A percentile compares a stretch with the other conserved stretches of the same genome.
phyloP scores from a whole-genome alignment of 2,113 vertebrate species.

The Takifugu flavidus region DNA sequence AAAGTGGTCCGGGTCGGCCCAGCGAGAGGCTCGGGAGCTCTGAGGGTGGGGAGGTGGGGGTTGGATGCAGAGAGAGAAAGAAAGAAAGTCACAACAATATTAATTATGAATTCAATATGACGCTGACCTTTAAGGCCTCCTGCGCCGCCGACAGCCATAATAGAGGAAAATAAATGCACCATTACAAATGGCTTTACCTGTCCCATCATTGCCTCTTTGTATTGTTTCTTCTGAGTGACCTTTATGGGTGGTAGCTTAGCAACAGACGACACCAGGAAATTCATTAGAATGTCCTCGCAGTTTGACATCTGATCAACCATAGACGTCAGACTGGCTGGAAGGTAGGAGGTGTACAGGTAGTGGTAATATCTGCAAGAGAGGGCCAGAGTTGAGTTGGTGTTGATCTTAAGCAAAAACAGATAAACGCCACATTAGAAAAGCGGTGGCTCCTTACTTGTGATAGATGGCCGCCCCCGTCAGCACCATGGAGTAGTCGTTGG shows the following conservation, averaged over 20 bases:
- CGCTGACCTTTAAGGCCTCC: constrained; percentile 28
- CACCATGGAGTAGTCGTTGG: constrained; percentile 99
- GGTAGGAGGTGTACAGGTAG: constrained; percentile 96
- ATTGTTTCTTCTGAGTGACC: constrained; percentile 99
- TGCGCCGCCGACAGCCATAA: constrained; percentile 1
- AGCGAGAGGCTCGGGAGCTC: constrained; percentile 93
- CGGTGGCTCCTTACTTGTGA: constrained; percentile 83
- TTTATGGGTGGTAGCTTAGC: constrained; percentile 98
- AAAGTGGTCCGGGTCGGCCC: constrained; percentile 98
- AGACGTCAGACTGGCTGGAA: constrained; percentile 90
- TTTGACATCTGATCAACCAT: constrained; percentile 99
- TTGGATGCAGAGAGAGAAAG: neutral
- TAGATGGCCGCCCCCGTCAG: constrained; percentile 98
- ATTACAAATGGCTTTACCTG: constrained; percentile 78
- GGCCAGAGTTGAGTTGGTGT: neutral
- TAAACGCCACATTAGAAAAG: neutral
- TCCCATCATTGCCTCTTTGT: constrained; percentile 99
- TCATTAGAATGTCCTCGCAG: constrained; percentile 99
- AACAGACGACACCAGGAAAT: constrained; percentile 96
- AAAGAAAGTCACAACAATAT: constrained; percentile 4
- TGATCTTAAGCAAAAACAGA: neutral
- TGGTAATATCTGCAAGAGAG: constrained; percentile 88
- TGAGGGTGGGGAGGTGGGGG: constrained; percentile 40
- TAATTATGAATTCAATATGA: constrained; percentile 36
- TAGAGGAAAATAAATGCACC: constrained; percentile 11